A percentile compares a stretch with the other conserved stretches of the same genome.
Conservation (phyloP, 64 coral and sea anemone species). For the Stylophora pistillata region DNA sequence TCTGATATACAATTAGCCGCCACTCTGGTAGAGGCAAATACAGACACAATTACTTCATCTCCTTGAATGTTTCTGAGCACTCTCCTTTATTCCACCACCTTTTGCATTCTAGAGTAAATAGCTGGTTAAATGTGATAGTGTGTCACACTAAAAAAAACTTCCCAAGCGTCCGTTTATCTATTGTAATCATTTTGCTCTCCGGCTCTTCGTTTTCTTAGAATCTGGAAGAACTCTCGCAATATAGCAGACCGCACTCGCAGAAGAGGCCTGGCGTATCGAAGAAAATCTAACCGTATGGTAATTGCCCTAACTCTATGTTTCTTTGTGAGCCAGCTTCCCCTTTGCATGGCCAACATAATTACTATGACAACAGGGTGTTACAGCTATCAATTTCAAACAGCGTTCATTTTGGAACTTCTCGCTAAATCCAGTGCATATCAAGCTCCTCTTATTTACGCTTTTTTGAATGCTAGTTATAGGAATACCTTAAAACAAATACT, state of each 20-base stretch:
- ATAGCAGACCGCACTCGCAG: neutral
- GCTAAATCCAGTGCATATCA: neutral
- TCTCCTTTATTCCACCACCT: no score
- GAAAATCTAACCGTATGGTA: constrained; percentile 1
- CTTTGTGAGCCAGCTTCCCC: constrained; percentile 2
- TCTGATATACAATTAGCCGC: no score
- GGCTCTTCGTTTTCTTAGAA: neutral
- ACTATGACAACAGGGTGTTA: constrained; percentile 2
- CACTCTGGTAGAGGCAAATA: no score
- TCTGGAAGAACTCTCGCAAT: neutral
- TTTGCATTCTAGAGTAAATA: no score
- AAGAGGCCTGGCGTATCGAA: neutral
- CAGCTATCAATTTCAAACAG: neutral
- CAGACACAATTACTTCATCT: no score
- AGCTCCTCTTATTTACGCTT: neutral
- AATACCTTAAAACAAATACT: neutral
- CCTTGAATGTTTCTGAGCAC: no score
- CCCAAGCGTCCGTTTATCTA: no score
- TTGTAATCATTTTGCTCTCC: neutral
- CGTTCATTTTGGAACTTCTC: neutral
- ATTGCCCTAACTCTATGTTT: constrained; percentile 1
- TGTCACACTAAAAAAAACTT: no score
- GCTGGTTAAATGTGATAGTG: no score
- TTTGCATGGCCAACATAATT: neutral
- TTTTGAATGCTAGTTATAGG: constrained; percentile 7